Base-by-base conservation (phyloP, 2,797 vertebrate genomes). In the Holocentrus rufus region DNA sequence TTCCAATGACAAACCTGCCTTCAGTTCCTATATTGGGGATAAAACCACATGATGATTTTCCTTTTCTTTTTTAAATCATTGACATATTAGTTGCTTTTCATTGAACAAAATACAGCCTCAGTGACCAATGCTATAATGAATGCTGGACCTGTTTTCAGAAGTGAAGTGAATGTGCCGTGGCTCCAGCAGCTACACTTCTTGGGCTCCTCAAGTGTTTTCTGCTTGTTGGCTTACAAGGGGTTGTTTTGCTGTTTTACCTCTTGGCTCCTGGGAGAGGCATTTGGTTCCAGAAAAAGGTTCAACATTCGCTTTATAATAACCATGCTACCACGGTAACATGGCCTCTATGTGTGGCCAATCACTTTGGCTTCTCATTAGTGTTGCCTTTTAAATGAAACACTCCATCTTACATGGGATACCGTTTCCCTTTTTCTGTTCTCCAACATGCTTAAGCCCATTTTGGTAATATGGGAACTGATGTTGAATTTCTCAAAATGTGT, bases 241-340 rank as follows among this genome's bases (percentile, higher is more conserved):
- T 74, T 80, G 73, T 76, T 88, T 79, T 50, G 62, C 53, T 65
- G 56, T 42, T 61, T 36, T 31, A 55, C 25, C 20, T 72, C 54
- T 25, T 36, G n/a, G 31, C 25, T 77, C 47, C 65, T 74, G 52
- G 59, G 80, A 74, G 58, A 80, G 60, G 4, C n/a, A 22, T 77
- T 83, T 81, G 75, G 71, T 72, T 83, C 59, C 13, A 52, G 39
- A 44, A 66, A 59, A 64, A 76, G 42, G 44, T 72, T 74, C 23
- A 30, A 14, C 14, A 14, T 82, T 81, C 53, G 23, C 47, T 57
- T 36, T n/a, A 5, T 50, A 64, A 30, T 50, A 64, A 30, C 18
- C 66, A 63, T n/a, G 56, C 25, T 36, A 27, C 44, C 50, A 44
- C 1, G 1, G 60, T 13, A 59, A 65, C 61, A 14, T 20, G 5